These are phyloP conservation scores for Sialis fuliginosa DNA, from an alignment of 2,888 invertebrate genomes.

Conservation along the genomic window DNA sequence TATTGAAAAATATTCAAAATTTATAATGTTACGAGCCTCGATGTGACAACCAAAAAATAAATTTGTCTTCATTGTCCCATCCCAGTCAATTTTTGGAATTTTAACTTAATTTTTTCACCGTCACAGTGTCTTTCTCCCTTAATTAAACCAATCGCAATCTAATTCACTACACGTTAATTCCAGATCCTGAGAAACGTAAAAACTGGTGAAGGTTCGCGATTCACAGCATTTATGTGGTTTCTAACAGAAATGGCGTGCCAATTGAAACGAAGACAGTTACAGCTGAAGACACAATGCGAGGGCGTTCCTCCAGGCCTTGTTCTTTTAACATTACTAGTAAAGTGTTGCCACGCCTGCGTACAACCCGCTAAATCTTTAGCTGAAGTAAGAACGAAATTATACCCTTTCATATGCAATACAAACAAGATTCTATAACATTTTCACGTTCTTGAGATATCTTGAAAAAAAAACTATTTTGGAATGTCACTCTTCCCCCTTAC, in stretches of 20 bases:
- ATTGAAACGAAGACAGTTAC: slow-evolving; percentile 48
- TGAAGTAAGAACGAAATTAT: slow-evolving; percentile 37
- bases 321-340: slow-evolving; percentile 65
- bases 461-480: too few species aligned
- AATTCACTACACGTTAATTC: background rate
- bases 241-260: slow-evolving; percentile 82
- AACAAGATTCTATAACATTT: too few species aligned
- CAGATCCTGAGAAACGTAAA: slow-evolving; percentile 33
- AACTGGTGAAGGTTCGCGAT: slow-evolving; percentile 46
- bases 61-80: too few species aligned
- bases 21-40: too few species aligned
- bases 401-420: background rate
- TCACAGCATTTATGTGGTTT: slow-evolving; percentile 76
- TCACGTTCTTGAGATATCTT: too few species aligned
- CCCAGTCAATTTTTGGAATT: too few species aligned
- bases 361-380: slow-evolving; percentile 63
- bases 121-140: too few species aligned
- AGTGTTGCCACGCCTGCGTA: slow-evolving; percentile 79
- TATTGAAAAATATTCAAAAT: too few species aligned
- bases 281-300: slow-evolving; percentile 32
- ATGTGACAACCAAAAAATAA: too few species aligned
- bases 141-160: too few species aligned
- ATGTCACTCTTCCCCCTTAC: too few species aligned
- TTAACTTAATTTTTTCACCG: too few species aligned
- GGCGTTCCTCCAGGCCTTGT: slow-evolving; percentile 53